These are phyloP conservation scores for Tupiocoris notatus DNA, from an alignment of 2,888 invertebrate species.

Conservation along the genomic window DNA sequence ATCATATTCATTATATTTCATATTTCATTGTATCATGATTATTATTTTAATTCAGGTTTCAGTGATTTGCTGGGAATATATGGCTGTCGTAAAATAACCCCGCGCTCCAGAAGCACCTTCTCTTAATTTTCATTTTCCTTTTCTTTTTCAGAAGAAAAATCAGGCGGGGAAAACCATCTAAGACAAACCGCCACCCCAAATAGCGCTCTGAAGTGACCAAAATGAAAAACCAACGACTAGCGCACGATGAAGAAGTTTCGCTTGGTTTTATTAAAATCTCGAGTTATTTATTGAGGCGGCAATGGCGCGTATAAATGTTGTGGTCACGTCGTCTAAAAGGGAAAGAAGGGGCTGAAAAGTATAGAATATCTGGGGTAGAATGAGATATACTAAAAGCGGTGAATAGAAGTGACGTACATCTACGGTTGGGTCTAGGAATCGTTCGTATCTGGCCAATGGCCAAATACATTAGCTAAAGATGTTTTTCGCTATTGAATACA, in stretches of 20 bases:
- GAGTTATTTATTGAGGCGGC: background rate
- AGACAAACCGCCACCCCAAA: background rate
- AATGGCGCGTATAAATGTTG: background rate
- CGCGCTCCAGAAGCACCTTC: too few relatives aligned
- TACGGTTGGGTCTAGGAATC: background rate
- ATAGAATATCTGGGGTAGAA: background rate
- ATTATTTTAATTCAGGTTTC: too few relatives aligned
- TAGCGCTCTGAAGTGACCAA: too few relatives aligned
- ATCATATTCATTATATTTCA: too few relatives aligned
- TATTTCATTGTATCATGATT: too few relatives aligned
- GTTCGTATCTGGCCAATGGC: background rate
- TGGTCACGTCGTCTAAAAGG: background rate
- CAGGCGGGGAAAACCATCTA: background rate
- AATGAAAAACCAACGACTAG: background rate
- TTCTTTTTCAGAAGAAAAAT: background rate
- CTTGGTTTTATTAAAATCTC: background rate
- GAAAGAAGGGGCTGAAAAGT: too few relatives aligned
- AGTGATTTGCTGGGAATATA: too few relatives aligned
- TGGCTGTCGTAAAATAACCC: too few relatives aligned
- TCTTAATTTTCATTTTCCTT: background rate
- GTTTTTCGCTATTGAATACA: background rate
- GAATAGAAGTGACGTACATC: background rate
- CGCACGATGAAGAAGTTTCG: background rate
- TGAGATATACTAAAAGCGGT: background rate
- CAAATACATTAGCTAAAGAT: background rate